These are phyloP conservation scores for Shinisaurus crocodilurus DNA, from an alignment of 2,113 vertebrate genomes.

Conservation along the genomic window DNA sequence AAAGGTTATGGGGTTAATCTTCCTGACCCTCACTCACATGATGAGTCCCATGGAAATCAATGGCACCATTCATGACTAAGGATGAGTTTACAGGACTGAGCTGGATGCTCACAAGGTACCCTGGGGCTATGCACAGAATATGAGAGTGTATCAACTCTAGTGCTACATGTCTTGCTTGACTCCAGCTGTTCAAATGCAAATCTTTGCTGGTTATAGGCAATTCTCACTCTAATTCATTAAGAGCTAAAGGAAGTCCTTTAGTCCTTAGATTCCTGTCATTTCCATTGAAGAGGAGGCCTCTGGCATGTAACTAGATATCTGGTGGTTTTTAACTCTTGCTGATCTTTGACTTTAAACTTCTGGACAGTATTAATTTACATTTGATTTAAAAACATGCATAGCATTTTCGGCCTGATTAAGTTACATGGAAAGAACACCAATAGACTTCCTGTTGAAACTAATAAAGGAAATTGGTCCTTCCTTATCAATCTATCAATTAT, in stretches of 20 bases:
- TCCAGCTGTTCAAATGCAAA: conserved; percentile 50
- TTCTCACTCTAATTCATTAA: conserved; percentile 66
- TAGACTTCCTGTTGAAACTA: conserved; percentile 79
- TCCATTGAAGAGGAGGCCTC: conserved; percentile 69
- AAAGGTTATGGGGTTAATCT: background rate
- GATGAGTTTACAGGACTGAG: conserved; percentile 14
- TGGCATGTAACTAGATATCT: conserved; percentile 72
- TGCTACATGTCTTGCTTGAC: conserved; percentile 23
- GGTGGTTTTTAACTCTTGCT: conserved; percentile 65
- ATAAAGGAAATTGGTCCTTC: conserved; percentile 80
- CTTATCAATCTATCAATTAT: conserved; percentile 79
- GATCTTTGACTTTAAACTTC: conserved; percentile 72
- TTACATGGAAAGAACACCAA: conserved; percentile 74
- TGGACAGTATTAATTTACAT: conserved; percentile 77
- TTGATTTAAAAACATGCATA: conserved; percentile 65
- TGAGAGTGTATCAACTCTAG: conserved; percentile 28
- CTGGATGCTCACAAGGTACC: conserved; percentile 14
- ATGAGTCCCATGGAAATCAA: conserved; percentile 26
- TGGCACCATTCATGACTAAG: conserved; percentile 13
- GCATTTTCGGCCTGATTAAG: conserved; percentile 64
- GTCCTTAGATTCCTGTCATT: conserved; percentile 64
- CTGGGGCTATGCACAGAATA: conserved; percentile 33
- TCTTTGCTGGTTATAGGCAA: conserved; percentile 58
- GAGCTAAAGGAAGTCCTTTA: conserved; percentile 62
- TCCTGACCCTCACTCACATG: conserved; percentile 4